Conservation (phyloP, 2,113 vertebrate species). For the Cyprinodon brontotheroides region DNA sequence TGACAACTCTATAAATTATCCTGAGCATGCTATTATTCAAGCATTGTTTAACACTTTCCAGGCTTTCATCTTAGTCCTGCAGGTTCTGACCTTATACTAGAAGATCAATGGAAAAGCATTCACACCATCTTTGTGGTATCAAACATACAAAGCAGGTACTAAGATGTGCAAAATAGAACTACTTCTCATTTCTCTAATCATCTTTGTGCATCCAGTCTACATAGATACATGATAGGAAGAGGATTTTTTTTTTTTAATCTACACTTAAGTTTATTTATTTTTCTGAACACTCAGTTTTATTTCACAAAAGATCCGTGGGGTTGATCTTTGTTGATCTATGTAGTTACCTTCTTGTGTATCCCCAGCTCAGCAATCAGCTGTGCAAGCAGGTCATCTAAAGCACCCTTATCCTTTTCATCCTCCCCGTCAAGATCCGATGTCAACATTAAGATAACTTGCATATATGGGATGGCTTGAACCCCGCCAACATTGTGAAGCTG, state of each 20-base stretch:
- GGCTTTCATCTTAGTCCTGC: background rate
- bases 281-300: too few species aligned
- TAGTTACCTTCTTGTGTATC: constrained; percentile 92
- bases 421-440: constrained; percentile 97
- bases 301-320: too few species aligned
- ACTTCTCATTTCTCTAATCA: background rate
- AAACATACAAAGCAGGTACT: background rate
- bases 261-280: background rate
- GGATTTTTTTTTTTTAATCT: background rate
- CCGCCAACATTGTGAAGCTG: constrained; percentile 94
- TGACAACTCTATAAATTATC: background rate
- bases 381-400: constrained; percentile 92
- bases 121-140: background rate
- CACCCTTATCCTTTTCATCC: constrained; percentile 98
- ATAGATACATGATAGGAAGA: background rate
- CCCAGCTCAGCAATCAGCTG: constrained; percentile 94
- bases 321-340: too few species aligned
- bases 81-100: background rate
- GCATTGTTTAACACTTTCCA: too few species aligned
- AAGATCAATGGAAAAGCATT: background rate
- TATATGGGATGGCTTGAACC: constrained; percentile 96
- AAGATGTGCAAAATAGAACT: background rate
- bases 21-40: background rate
- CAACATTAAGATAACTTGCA: constrained; percentile 99
- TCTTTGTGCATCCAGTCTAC: background rate